Evolutionary conservation across 2,888 invertebrate species (phyloP).

Genomic region (Plutella xylostella): DNA sequence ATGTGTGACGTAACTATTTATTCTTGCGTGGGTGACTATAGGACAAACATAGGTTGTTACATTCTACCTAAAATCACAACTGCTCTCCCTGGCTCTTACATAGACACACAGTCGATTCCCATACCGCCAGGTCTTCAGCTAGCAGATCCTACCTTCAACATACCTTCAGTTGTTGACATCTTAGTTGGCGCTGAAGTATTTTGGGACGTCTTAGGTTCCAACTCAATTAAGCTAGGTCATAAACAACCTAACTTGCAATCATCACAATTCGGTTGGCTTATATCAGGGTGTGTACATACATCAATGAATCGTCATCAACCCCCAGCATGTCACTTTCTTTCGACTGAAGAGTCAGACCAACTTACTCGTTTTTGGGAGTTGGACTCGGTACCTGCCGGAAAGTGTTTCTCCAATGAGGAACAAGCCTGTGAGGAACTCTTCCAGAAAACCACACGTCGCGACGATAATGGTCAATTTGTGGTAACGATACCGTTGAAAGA

Average conservation of each 20-base stretch:
- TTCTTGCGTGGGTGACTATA: background rate
- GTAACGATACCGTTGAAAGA: conserved; percentile 19
- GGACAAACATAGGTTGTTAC: background rate
- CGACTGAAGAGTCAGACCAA: conserved; percentile 5
- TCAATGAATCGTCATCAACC: conserved; percentile 9
- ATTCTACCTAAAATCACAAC: conserved; percentile 10
- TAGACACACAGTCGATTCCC: conserved; percentile 1
- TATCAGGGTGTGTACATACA: conserved; percentile 13
- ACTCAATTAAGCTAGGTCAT: conserved; percentile 17
- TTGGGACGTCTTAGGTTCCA: conserved; percentile 15
- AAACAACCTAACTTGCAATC: conserved; percentile 17
- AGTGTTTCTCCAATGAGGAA: conserved; percentile 15
- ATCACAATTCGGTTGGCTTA: conserved; percentile 21
- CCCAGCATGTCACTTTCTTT: conserved; percentile 14
- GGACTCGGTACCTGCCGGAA: conserved; percentile 14
- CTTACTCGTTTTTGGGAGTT: conserved; percentile 19
- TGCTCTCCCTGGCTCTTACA: conserved; percentile 12
- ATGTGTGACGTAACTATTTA: too few species aligned
- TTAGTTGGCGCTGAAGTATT: conserved; percentile 19
- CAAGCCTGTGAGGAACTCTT: conserved; percentile 18
- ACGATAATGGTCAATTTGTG: conserved; percentile 16
- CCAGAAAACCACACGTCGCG: conserved; percentile 11
- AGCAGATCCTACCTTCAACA: conserved; percentile 19
- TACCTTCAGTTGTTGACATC: conserved; percentile 18
- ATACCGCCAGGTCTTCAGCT: conserved; percentile 8